A percentile compares a stretch with the other conserved stretches of the same genome.
These are phyloP conservation scores for Tinea semifulvella DNA, from an alignment of 2,888 invertebrate species.

Conservation along the genomic window DNA sequence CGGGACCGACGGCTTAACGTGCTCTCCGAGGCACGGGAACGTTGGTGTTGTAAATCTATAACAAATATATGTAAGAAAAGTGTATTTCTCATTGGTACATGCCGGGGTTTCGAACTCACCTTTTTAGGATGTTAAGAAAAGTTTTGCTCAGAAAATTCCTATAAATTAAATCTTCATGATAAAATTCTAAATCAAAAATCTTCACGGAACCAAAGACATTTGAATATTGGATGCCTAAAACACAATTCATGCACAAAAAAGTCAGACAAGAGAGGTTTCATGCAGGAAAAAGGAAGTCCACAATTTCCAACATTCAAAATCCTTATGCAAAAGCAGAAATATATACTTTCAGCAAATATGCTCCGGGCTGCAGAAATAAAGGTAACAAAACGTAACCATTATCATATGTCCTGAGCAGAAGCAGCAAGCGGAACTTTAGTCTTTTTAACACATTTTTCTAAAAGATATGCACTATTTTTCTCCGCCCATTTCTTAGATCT, in stretches of 20 bases:
- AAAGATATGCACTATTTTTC: slow-evolving; percentile 30
- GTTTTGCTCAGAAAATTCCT: too few species aligned
- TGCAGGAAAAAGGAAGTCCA: background rate
- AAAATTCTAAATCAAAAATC: too few species aligned
- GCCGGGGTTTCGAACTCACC: too few species aligned
- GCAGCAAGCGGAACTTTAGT: slow-evolving; percentile 56
- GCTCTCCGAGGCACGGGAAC: too few species aligned
- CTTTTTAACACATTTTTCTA: slow-evolving; percentile 65
- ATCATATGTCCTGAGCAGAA: slow-evolving; percentile 56
- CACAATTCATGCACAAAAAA: background rate
- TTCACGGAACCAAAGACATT: too few species aligned
- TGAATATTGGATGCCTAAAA: background rate
- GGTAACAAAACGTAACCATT: slow-evolving; percentile 36
- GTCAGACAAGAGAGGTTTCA: too few species aligned
- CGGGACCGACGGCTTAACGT: too few species aligned
- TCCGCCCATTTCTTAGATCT: background rate
- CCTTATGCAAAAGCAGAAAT: background rate
- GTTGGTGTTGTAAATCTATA: too few species aligned
- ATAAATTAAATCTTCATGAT: too few species aligned
- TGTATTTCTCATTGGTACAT: too few species aligned
- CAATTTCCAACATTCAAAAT: slow-evolving; percentile 1
- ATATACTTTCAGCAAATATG: slow-evolving; percentile 9
- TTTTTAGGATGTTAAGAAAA: too few species aligned
- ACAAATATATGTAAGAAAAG: too few species aligned
- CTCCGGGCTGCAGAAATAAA: slow-evolving; percentile 21